Percentiles rank a stretch among this genome's conserved stretches.
These are phyloP conservation scores for Graphium colonna DNA, from an alignment of 2,888 invertebrate species.

Conservation along the genomic window DNA sequence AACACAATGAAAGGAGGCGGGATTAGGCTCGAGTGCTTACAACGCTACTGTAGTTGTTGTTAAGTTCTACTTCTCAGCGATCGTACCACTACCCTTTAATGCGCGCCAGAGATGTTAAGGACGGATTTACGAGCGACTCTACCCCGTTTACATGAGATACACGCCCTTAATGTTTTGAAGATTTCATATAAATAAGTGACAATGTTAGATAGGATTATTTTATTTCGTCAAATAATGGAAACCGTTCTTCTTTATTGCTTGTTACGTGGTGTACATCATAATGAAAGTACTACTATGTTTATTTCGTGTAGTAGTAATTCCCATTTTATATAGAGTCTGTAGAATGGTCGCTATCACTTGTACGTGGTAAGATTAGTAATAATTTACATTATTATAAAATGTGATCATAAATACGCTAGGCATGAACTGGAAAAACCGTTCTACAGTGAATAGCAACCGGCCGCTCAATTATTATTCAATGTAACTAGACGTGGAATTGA, in stretches of 20 bases:
- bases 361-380: neutral
- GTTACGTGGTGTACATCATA: too few relatives aligned
- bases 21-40: constrained; percentile 40
- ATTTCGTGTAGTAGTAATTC: too few relatives aligned
- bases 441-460: constrained; percentile 9
- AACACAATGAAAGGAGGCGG: constrained; percentile 43
- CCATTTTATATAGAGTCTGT: neutral
- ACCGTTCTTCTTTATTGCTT: too few relatives aligned
- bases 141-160: neutral
- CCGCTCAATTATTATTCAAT: constrained; percentile 22
- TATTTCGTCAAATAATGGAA: too few relatives aligned
- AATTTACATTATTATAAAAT: neutral
- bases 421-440: constrained; percentile 20
- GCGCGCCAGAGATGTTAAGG: neutral
- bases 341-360: neutral
- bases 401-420: neutral
- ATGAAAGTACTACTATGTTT: too few relatives aligned
- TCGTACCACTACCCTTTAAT: constrained; percentile 16
- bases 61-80: constrained; percentile 12
- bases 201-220: too few relatives aligned
- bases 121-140: constrained; percentile 1
- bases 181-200: too few relatives aligned
- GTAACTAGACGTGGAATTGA: constrained; percentile 17
- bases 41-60: constrained; percentile 39
- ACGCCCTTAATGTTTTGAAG: neutral